Percentiles rank a stretch among this genome's conserved stretches.
Conservation (phyloP, 2,888 invertebrate species). For the Sarcophaga carnaria region DNA sequence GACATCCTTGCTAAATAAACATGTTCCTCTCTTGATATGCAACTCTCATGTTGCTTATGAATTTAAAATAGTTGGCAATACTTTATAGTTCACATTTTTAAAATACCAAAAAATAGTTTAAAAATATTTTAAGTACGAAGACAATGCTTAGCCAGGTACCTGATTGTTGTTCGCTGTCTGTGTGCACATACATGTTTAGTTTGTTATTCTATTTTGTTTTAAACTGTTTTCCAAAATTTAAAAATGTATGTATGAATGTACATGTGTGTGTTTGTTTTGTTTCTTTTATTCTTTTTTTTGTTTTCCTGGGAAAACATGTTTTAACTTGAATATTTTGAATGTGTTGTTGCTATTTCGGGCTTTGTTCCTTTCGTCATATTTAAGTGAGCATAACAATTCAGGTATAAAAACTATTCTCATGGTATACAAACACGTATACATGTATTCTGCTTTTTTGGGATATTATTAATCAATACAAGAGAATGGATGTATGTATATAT, state of each 20-base stretch:
- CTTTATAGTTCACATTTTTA: neutral
- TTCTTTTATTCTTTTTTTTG: neutral
- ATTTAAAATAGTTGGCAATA: neutral
- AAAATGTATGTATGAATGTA: neutral
- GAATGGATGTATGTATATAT: neutral
- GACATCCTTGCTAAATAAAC: too few species aligned
- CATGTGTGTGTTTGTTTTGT: slow-evolving; percentile 3
- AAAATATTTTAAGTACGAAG: slow-evolving; percentile 21
- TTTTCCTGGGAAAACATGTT: slow-evolving; percentile 37
- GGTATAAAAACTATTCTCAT: slow-evolving; percentile 39
- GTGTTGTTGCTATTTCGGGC: neutral
- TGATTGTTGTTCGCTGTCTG: slow-evolving; percentile 23
- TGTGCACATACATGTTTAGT: neutral
- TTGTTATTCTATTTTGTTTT: neutral
- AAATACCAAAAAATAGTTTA: neutral
- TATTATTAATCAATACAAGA: neutral
- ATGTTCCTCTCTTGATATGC: too few species aligned
- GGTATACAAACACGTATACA: slow-evolving; percentile 11
- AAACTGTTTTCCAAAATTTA: neutral
- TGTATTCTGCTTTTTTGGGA: neutral
- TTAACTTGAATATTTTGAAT: neutral
- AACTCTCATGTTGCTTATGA: too few species aligned
- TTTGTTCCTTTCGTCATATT: neutral
- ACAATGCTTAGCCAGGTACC: slow-evolving; percentile 25
- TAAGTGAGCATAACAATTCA: slow-evolving; percentile 35